Evolutionary conservation across 1,140 invertebrate genomes (phyloP).

Genomic region (Cydia pomonella): DNA sequence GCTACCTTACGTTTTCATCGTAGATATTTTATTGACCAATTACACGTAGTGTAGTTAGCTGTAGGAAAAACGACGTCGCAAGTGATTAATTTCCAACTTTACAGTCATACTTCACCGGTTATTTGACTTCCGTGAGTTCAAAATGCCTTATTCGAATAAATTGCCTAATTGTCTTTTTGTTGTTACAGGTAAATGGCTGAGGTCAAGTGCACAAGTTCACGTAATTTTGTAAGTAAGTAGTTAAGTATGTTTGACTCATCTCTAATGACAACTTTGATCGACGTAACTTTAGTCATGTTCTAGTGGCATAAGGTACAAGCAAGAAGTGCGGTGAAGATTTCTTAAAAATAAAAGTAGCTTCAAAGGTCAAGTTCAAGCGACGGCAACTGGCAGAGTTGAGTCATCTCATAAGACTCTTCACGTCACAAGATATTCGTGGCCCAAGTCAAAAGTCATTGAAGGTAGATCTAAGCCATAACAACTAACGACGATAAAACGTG

Average conservation of each 20-base stretch:
- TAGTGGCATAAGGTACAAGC: neutral
- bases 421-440: neutral
- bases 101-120: neutral
- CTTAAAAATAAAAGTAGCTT: neutral
- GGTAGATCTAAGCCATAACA: neutral
- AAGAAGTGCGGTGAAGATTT: neutral
- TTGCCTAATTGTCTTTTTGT: constrained; percentile 23
- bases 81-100: neutral
- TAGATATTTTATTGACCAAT: neutral
- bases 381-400: neutral
- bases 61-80: neutral
- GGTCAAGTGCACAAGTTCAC: constrained; percentile 5
- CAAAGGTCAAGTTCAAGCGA: neutral
- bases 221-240: neutral
- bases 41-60: neutral
- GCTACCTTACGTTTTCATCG: neutral
- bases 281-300: neutral
- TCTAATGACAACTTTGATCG: neutral
- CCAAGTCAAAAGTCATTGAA: neutral
- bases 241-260: constrained; percentile 27
- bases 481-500: neutral
- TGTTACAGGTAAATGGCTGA: constrained; percentile 19
- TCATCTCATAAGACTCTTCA: constrained; percentile 4
- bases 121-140: constrained; percentile 17
- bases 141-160: neutral